A percentile compares a stretch with the other conserved stretches of the same genome.
Conservation (phyloP, 2,888 invertebrate genomes). For the Macrosiphum euphorbiae region DNA sequence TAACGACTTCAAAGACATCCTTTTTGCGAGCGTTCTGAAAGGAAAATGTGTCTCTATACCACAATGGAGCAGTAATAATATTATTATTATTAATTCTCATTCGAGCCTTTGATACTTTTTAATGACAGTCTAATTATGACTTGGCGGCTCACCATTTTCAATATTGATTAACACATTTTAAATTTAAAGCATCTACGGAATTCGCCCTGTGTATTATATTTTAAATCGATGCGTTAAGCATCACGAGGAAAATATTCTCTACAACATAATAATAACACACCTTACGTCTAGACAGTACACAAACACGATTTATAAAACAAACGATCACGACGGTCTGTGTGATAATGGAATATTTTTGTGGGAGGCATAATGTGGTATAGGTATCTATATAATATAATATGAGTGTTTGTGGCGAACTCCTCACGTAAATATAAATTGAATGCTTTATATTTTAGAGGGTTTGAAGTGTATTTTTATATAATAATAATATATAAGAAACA, state of each 20-base stretch:
- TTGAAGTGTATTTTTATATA: not conserved
- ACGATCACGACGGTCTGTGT: not conserved
- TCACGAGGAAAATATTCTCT: not conserved
- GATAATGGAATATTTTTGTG: not conserved
- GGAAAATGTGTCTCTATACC: not conserved
- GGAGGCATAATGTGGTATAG: not conserved
- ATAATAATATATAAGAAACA: not conserved
- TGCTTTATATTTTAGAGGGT: slow-evolving; percentile 7
- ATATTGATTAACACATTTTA: not conserved
- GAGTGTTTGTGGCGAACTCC: not conserved
- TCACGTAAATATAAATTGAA: slow-evolving; percentile 7
- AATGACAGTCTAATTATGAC: not conserved
- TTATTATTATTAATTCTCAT: not conserved
- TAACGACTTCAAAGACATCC: not conserved
- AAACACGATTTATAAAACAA: not conserved
- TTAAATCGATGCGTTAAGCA: not conserved
- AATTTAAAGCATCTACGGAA: not conserved
- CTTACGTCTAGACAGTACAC: not conserved
- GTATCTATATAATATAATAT: not conserved
- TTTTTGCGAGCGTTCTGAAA: not conserved
- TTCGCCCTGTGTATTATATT: not conserved
- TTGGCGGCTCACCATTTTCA: not conserved
- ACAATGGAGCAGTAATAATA: not conserved
- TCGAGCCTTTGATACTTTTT: not conserved
- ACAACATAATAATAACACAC: not conserved